Evolutionary conservation across 2,888 invertebrate genomes (phyloP).

Genomic region (Podabrus alpinus): DNA sequence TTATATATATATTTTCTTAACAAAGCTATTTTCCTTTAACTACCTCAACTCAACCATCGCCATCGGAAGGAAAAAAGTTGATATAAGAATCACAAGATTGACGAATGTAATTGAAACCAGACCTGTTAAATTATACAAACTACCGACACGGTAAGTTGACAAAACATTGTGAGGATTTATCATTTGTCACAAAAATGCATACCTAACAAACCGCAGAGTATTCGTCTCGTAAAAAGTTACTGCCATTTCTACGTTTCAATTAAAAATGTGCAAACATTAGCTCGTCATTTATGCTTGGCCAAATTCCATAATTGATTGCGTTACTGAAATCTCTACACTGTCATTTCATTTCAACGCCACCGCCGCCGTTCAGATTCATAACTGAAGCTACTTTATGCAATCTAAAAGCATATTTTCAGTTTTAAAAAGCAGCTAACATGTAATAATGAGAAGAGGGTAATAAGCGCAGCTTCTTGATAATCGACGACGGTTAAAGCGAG

Average conservation of each 20-base stretch:
- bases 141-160: conserved; percentile 46
- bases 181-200: conserved; percentile 53
- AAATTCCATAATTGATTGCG: conserved; percentile 50
- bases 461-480: conserved; percentile 33
- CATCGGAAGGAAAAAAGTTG: conserved; percentile 6
- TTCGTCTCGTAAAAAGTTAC: conserved; percentile 37
- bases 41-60: too few relatives aligned
- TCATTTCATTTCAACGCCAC: conserved; percentile 16
- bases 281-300: conserved; percentile 48
- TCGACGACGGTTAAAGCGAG: conserved; percentile 34
- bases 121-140: conserved; percentile 48
- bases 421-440: conserved; percentile 34
- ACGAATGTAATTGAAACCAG: conserved; percentile 43
- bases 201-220: conserved; percentile 51
- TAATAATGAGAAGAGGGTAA: conserved; percentile 35
- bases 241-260: conserved; percentile 49
- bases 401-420: conserved; percentile 33
- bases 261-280: conserved; percentile 53
- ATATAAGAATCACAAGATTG: conserved; percentile 23
- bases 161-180: conserved; percentile 49
- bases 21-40: conserved; percentile 1
- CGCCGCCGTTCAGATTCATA: conserved; percentile 16
- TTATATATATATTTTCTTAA: conserved; percentile 1
- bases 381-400: conserved; percentile 20
- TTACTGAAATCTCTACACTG: conserved; percentile 38